Percentiles rank a stretch among this genome's conserved stretches.
Evolutionary conservation across 2,797 vertebrate species (phyloP).

Genomic region (Anomalospiza imberbis): DNA sequence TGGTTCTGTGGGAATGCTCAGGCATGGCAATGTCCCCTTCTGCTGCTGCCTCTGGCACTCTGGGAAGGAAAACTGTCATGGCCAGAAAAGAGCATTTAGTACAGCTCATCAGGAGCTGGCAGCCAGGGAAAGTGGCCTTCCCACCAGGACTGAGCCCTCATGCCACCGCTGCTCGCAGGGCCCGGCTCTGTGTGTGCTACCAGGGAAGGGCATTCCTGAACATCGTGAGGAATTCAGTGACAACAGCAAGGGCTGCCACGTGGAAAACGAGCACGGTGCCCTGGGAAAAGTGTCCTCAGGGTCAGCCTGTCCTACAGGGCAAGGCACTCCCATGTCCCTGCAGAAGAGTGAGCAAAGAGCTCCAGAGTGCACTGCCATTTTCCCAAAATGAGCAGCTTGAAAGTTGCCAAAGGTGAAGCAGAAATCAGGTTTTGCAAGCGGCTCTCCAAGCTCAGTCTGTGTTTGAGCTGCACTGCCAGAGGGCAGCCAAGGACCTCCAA

Average conservation of each 20-base stretch:
- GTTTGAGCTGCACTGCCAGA: background rate
- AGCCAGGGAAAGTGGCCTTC: background rate
- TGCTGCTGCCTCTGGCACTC: background rate
- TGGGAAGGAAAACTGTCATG: background rate
- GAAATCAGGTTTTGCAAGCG: background rate
- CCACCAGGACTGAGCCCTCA: background rate
- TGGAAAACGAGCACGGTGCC: background rate
- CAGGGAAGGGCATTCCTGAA: background rate
- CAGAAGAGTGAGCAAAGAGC: background rate
- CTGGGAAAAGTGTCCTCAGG: background rate
- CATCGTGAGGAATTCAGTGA: background rate
- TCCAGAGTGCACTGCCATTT: background rate
- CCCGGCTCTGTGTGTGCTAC: background rate
- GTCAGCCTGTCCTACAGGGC: background rate
- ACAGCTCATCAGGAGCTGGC: background rate
- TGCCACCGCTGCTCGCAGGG: background rate
- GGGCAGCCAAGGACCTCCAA: background rate
- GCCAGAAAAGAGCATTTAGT: background rate
- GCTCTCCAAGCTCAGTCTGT: background rate
- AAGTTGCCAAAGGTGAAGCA: background rate
- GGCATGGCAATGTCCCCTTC: background rate
- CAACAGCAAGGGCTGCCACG: background rate
- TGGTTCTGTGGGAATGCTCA: background rate
- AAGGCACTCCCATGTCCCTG: background rate
- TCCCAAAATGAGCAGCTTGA: background rate